Evolutionary conservation across 2,888 invertebrate genomes (phyloP).

Genomic region (Torymus tubicola): DNA sequence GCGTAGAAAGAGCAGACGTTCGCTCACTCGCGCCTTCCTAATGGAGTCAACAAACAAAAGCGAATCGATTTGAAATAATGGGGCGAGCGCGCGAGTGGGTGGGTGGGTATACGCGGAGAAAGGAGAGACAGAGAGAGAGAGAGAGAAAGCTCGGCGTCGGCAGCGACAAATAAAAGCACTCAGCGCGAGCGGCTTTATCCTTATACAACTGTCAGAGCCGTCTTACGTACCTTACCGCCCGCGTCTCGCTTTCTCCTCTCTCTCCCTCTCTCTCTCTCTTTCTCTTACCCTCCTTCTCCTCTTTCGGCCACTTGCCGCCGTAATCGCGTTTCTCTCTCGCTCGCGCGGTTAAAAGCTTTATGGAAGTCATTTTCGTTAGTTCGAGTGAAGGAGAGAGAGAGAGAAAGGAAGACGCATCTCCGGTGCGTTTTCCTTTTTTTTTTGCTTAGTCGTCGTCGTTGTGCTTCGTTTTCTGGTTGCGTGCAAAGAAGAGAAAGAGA

Average conservation of each 20-base stretch:
- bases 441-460: background rate
- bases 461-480: background rate
- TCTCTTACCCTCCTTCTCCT: conserved; percentile 58
- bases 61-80: conserved; percentile 74
- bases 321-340: conserved; percentile 33
- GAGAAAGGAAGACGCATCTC: background rate
- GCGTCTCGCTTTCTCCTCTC: conserved; percentile 20
- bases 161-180: conserved; percentile 74
- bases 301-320: conserved; percentile 41
- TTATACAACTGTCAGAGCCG: conserved; percentile 72
- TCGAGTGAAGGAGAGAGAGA: background rate
- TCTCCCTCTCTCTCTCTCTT: conserved; percentile 42
- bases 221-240: conserved; percentile 68
- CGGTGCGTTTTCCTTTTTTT: background rate
- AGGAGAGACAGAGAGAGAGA: conserved; percentile 45
- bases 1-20: too few relatives aligned
- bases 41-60: conserved; percentile 75
- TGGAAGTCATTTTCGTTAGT: conserved; percentile 69
- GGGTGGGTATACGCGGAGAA: conserved; percentile 48
- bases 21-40: conserved; percentile 62
- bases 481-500: too few relatives aligned
- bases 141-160: conserved; percentile 57
- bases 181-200: conserved; percentile 74
- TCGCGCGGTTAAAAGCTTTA: conserved; percentile 67
- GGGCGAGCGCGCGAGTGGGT: conserved; percentile 64